A percentile compares a stretch with the other conserved stretches of the same genome.
These are phyloP conservation scores for Lates calcarifer DNA, from an alignment of 2,113 vertebrate genomes.

Conservation along the genomic window DNA sequence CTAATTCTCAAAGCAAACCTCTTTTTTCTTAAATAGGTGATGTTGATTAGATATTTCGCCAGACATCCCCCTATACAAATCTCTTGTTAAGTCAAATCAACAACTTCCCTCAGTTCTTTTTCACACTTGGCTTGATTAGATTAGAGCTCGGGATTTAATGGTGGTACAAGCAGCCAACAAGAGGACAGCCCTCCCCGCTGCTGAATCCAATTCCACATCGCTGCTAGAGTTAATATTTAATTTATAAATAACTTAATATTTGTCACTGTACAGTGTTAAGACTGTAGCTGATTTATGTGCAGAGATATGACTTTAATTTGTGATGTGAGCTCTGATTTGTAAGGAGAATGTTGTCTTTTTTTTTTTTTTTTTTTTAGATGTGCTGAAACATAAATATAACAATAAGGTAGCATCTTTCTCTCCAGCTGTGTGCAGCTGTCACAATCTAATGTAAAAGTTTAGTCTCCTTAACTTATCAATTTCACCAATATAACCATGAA, in stretches of 20 bases:
- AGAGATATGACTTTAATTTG: constrained; percentile 18
- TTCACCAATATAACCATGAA: constrained; percentile 49
- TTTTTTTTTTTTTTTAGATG: constrained; percentile 25
- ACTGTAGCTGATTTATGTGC: constrained; percentile 33
- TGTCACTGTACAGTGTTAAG: constrained; percentile 44
- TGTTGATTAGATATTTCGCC: constrained; percentile 85
- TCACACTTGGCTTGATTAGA: constrained; percentile 86
- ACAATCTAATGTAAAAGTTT: constrained; percentile 9
- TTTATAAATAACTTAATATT: no score
- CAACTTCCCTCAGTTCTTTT: constrained; percentile 83
- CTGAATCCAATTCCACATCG: constrained; percentile 65
- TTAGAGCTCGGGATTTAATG: constrained; percentile 80
- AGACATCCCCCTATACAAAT: constrained; percentile 88
- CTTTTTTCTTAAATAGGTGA: constrained; percentile 73
- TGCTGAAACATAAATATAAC: constrained; percentile 45
- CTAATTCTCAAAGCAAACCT: constrained; percentile 85
- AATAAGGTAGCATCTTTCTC: not conserved
- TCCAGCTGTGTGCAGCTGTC: constrained; percentile 16
- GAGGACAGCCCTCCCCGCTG: constrained; percentile 34
- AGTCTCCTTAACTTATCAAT: constrained; percentile 34
- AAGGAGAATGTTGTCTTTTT: constrained; percentile 3
- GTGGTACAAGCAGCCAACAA: constrained; percentile 57
- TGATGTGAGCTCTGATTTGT: constrained; percentile 42
- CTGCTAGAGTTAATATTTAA: constrained; percentile 72
- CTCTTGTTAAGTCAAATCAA: constrained; percentile 84